Conservation (phyloP, 2,113 vertebrate genomes). For the Muscicapa adusta region DNA sequence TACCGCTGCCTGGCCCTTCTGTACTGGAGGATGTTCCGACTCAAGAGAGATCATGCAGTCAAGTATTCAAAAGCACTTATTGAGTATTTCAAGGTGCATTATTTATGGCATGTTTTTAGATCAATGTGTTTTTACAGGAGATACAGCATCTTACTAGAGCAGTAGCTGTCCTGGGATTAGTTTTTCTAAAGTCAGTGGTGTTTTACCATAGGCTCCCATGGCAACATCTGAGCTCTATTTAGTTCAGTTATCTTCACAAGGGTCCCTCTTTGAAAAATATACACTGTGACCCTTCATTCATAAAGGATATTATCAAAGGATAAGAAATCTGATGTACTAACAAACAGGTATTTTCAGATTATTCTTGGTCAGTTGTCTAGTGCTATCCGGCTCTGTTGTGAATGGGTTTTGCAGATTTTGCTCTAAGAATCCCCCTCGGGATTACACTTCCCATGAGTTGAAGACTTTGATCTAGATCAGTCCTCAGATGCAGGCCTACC, state of each 20-base stretch:
- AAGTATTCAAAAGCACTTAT: constrained; percentile 96
- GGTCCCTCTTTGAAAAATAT: not conserved
- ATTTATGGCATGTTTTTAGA: not conserved
- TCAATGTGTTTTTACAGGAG: not conserved
- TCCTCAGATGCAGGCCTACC: not conserved
- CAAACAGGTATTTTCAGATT: not conserved
- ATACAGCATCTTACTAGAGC: not conserved
- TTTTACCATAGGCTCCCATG: not conserved
- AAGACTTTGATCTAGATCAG: not conserved
- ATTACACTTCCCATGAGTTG: not conserved
- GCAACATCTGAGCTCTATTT: not conserved
- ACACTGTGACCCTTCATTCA: not conserved
- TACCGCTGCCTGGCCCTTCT: constrained; percentile 96
- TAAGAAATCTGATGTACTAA: not conserved
- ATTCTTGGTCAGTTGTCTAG: not conserved
- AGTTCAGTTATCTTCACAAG: not conserved
- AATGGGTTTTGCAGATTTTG: not conserved
- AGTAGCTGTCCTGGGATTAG: not conserved
- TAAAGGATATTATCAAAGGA: not conserved
- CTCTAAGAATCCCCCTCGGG: not conserved
- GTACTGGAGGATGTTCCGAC: constrained; percentile 97
- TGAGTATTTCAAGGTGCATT: constrained; percentile 93
- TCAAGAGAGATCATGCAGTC: constrained; percentile 94
- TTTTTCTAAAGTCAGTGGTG: not conserved
- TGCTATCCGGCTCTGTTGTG: not conserved